Conservation (phyloP, 2,113 vertebrate species). For the Sebastes fasciatus region DNA sequence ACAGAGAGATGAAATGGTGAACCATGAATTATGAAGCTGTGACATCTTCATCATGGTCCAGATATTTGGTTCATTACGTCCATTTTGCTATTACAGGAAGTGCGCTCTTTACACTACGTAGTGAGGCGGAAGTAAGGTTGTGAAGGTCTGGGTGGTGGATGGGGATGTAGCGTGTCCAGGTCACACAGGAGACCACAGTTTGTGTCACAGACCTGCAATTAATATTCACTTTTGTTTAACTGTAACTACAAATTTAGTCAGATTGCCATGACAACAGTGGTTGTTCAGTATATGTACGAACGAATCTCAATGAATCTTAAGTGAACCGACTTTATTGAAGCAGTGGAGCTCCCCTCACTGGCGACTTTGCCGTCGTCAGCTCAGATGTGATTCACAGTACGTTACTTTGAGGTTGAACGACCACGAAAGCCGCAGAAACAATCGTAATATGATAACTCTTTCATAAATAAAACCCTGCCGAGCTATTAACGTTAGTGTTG, state of each 20-base stretch:
- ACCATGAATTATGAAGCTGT: background rate
- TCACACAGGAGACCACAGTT: background rate
- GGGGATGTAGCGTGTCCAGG: background rate
- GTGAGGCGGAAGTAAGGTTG: background rate
- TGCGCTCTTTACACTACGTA: background rate
- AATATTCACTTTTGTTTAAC: background rate
- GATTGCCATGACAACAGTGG: background rate
- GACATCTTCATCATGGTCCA: slow-evolving; percentile 7
- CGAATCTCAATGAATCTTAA: background rate
- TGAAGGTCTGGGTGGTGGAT: background rate
- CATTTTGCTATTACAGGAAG: background rate
- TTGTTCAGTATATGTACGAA: background rate
- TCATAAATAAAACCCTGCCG: too few species aligned
- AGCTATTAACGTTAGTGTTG: background rate
- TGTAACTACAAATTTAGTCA: background rate
- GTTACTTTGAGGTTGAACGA: background rate
- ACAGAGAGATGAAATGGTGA: background rate
- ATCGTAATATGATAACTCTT: background rate
- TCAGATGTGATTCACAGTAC: background rate
- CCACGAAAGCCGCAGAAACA: background rate
- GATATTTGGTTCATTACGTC: slow-evolving; percentile 1
- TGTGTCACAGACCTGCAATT: background rate
- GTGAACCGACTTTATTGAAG: background rate
- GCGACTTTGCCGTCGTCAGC: background rate
- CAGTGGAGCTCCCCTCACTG: background rate